phyloP scores from a whole-genome alignment of 1,140 invertebrate genomes.

The Bombus polaris region DNA sequence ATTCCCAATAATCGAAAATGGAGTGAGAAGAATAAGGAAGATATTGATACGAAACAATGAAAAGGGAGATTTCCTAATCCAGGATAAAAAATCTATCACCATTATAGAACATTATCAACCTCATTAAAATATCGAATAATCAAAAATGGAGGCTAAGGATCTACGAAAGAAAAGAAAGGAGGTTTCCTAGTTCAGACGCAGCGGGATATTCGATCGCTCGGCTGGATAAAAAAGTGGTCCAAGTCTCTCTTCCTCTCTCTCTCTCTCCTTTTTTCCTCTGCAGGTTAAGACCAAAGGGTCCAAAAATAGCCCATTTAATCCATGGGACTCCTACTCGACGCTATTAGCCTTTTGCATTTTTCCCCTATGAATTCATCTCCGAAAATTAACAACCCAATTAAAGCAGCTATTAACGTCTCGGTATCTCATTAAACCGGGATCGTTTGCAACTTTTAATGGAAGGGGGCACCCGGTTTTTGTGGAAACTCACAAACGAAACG shows the following conservation, averaged over 20 bases:
- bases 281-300: constrained; percentile 51
- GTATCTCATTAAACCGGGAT: constrained; percentile 77
- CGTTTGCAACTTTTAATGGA: constrained; percentile 75
- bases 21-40: not conserved
- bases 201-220: constrained; percentile 23
- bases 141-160: not conserved
- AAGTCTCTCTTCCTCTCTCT: not conserved
- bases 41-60: not conserved
- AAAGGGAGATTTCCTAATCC: not conserved
- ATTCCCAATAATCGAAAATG: not conserved
- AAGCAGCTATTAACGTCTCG: constrained; percentile 76
- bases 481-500: constrained; percentile 46
- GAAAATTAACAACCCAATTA: constrained; percentile 80
- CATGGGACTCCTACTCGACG: constrained; percentile 68
- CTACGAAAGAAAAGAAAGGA: no score
- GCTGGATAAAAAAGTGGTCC: constrained; percentile 47
- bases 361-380: constrained; percentile 79
- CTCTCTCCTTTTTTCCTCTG: not conserved
- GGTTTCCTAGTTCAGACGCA: not conserved
- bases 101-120: not conserved
- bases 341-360: constrained; percentile 79
- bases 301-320: constrained; percentile 77
- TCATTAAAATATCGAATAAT: not conserved
- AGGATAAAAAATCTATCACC: not conserved
- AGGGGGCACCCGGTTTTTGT: constrained; percentile 68